A percentile compares a stretch with the other conserved stretches of the same genome.
These are phyloP conservation scores for Trichogramma evanescens DNA, from an alignment of 2,888 invertebrate genomes.

Conservation along the genomic window DNA sequence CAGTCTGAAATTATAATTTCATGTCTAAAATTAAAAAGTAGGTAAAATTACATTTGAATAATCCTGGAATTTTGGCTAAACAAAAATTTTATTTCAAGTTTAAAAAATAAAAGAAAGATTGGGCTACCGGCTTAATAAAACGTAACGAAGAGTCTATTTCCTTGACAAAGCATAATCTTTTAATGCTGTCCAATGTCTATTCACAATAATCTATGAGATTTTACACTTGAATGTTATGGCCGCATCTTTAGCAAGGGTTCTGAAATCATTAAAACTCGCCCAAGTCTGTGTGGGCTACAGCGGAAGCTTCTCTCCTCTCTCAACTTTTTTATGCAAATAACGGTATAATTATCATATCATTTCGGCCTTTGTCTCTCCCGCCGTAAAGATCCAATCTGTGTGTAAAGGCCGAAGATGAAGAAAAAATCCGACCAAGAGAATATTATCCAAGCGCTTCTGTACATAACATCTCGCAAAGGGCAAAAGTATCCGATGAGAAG, in stretches of 20 bases:
- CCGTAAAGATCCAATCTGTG: conserved; percentile 17
- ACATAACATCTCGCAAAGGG: no score
- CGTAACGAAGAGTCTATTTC: conserved; percentile 1
- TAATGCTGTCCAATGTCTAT: conserved; percentile 11
- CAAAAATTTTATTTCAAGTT: background rate
- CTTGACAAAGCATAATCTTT: background rate
- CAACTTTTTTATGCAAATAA: conserved; percentile 21
- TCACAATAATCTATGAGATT: conserved; percentile 14
- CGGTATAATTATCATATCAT: conserved; percentile 23
- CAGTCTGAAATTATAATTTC: no score
- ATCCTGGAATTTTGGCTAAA: background rate
- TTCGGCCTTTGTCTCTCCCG: conserved; percentile 4
- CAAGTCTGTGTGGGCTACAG: background rate
- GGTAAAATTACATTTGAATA: background rate
- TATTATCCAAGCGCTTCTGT: no score
- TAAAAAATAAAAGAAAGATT: background rate
- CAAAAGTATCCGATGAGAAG: no score
- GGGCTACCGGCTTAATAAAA: conserved; percentile 5
- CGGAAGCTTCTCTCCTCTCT: background rate
- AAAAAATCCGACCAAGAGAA: background rate
- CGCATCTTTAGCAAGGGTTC: conserved; percentile 1
- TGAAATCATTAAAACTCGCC: conserved; percentile 13
- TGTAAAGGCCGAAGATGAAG: background rate
- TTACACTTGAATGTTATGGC: background rate
- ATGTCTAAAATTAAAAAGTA: no score